Evolutionary conservation across 2,797 vertebrate species (phyloP), one percentile per base, ranked within the genome.

Genomic region (Dallia pectoralis): DNA sequence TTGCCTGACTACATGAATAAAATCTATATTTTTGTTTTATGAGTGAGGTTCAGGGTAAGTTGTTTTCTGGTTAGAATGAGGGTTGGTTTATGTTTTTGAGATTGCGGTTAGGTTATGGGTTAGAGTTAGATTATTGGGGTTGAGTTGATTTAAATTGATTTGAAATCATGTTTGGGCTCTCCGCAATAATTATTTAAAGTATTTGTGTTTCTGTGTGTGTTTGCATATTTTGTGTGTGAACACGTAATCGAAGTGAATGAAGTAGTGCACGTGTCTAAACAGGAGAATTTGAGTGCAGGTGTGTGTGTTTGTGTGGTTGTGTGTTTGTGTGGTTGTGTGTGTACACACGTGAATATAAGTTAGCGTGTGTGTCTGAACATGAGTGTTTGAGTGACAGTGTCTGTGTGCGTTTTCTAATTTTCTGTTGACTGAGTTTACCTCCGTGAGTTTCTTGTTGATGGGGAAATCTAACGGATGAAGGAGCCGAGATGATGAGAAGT

Each of bases 361-460:
- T 9, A 56, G 0, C 68, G 16, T 29, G 29, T 40, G 48, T 51
- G 4, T 15, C 11, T 72, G 48, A 40, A 33, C n/a, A 7, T 2
- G 25, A 62, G 11, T 71, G 70, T 61, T 30, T 40, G 7, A 65
- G 22, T 67, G 61, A 72, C 65, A 2, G 30, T 71, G n/a, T 47
- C 6, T 9, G 29, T 8, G 65, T 7, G 36, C 48, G 49, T 68
- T 19, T n/a, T 15, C 4, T 27, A 27, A 19, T 65, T 70, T 27
- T 59, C 11, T 61, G 25, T 36, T 61, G 33, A 40, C 48, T 56
- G 47, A 53, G 67, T 65, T 11, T 77, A 18, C 36, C 12, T 67
- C 18, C 32, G 59, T 16, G 27, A 48, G 69, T 59, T 27, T n/a
- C n/a, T n/a, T 68, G 64, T 76, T 70, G 77, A 68, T 77, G 73